Conservation (phyloP, 2,797 vertebrate genomes). For the Bradypus variegatus region DNA sequence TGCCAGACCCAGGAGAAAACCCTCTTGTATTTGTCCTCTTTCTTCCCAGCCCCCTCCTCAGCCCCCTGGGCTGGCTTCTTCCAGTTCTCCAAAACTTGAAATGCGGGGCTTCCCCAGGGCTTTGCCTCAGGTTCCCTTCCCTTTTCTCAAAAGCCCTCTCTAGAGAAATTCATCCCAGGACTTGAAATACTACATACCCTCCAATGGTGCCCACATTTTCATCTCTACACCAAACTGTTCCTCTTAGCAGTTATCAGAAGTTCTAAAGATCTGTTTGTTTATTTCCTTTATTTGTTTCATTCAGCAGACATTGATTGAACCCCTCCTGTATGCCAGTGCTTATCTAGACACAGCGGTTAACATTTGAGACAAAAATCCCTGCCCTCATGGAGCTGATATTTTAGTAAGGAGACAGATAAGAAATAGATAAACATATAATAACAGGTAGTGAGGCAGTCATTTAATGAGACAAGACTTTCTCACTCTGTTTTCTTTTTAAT, state of each 20-base stretch:
- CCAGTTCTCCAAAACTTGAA: conserved; percentile 54
- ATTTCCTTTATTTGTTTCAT: not conserved
- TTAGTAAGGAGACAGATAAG: conserved; percentile 1
- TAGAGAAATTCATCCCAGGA: not conserved
- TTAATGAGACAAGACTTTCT: conserved; percentile 27
- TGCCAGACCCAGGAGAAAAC: not conserved
- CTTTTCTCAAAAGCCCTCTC: not conserved
- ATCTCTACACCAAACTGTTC: not conserved
- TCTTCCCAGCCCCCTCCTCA: not conserved
- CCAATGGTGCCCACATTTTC: not conserved
- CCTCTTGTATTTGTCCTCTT: not conserved
- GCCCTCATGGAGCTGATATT: not conserved
- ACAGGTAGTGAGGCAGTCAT: conserved; percentile 8
- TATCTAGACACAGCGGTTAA: not conserved
- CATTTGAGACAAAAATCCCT: conserved; percentile 15
- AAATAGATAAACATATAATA: not conserved
- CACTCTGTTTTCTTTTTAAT: not conserved
- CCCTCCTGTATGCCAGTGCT: not conserved
- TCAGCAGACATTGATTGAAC: not conserved
- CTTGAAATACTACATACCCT: not conserved
- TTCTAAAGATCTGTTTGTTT: not conserved
- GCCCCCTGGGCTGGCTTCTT: not conserved
- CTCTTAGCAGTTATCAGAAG: not conserved
- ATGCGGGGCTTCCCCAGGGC: conserved; percentile 16
- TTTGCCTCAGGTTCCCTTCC: not conserved